phyloP scores from a whole-genome alignment of 2,888 invertebrate genomes.

The Sinohyriopsis cumingii region DNA sequence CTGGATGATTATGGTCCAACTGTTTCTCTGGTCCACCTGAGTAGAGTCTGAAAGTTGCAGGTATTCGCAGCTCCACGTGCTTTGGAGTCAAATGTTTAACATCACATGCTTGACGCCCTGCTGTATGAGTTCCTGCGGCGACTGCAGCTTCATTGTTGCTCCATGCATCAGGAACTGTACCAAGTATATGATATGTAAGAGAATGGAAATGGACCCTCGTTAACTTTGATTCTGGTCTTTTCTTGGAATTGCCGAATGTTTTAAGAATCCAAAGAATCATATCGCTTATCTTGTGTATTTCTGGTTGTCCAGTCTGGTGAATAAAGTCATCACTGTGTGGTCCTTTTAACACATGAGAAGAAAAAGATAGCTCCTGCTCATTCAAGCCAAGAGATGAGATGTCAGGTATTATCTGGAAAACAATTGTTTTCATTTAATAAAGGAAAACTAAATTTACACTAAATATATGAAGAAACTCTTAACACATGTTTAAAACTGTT shows the following conservation, averaged over 20 bases:
- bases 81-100: constrained; percentile 51
- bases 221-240: constrained; percentile 64
- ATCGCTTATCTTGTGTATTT: constrained; percentile 72
- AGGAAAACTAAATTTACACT: no score
- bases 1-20: constrained; percentile 63
- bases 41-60: constrained; percentile 64
- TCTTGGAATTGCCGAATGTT: constrained; percentile 68
- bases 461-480: no score
- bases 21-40: constrained; percentile 46
- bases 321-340: constrained; percentile 62
- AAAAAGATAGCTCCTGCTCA: constrained; percentile 73
- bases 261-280: constrained; percentile 73
- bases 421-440: not conserved
- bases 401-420: constrained; percentile 65
- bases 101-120: constrained; percentile 72
- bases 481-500: no score
- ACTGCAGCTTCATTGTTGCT: constrained; percentile 70
- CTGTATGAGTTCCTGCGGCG: constrained; percentile 72
- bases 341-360: constrained; percentile 69
- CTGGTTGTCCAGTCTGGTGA: constrained; percentile 59
- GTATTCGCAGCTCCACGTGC: constrained; percentile 69
- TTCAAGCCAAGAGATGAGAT: constrained; percentile 72
- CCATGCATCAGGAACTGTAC: constrained; percentile 68
- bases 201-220: constrained; percentile 74
- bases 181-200: constrained; percentile 73